Percentiles rank a stretch among this genome's conserved stretches.
Evolutionary conservation across 2,797 vertebrate genomes (phyloP).

Genomic region (Tapera naevia): DNA sequence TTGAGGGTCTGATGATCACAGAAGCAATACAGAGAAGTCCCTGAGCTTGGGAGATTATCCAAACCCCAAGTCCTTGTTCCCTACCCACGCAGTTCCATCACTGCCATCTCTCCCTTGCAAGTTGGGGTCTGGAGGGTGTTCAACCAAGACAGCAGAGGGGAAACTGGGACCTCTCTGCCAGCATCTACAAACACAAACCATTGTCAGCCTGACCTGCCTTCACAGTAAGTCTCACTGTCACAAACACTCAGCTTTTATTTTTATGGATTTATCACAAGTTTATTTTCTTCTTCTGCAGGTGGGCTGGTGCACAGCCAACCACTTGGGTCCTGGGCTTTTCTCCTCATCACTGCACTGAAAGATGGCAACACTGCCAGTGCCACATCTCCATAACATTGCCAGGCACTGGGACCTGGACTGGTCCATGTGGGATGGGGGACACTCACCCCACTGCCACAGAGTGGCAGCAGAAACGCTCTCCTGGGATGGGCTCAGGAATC

Average conservation of each 20-base stretch:
- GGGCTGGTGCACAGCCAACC: no score
- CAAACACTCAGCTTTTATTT: not conserved
- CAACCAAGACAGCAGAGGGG: not conserved
- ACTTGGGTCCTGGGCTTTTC: not conserved
- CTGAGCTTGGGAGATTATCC: not conserved
- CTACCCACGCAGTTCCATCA: not conserved
- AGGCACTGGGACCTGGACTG: not conserved
- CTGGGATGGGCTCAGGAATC: not conserved
- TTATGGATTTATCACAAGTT: not conserved
- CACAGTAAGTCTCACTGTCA: not conserved
- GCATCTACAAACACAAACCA: not conserved
- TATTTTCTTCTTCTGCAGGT: not conserved
- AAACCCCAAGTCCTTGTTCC: accelerated
- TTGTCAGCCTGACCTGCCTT: not conserved
- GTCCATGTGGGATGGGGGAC: not conserved
- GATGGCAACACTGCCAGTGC: not conserved
- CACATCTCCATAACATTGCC: not conserved
- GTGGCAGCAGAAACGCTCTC: not conserved
- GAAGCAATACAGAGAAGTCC: not conserved
- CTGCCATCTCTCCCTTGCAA: not conserved
- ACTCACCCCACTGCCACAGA: accelerated
- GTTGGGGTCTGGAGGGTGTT: not conserved
- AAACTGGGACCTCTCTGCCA: not conserved
- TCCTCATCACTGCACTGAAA: not conserved
- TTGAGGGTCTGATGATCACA: not conserved